A percentile compares a stretch with the other conserved stretches of the same genome.
These are phyloP conservation scores for Bovichtus variegatus DNA, from an alignment of 2,797 vertebrate genomes.

Conservation along the genomic window DNA sequence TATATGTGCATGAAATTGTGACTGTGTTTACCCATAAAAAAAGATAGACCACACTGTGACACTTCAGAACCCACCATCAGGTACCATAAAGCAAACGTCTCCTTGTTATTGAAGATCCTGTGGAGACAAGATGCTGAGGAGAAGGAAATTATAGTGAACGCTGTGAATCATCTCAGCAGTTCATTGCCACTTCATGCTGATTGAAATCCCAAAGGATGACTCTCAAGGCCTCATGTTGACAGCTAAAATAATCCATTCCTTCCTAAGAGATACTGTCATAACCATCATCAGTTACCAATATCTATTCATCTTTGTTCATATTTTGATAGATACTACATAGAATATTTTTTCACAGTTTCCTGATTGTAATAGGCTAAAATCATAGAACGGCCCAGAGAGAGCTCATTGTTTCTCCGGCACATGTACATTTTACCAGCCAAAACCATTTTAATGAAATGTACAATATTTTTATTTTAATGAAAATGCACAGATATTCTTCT, in stretches of 20 bases:
- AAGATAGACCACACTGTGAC: slow-evolving; percentile 23
- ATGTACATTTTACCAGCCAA: slow-evolving; percentile 23
- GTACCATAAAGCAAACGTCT: slow-evolving; percentile 27
- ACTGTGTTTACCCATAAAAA: slow-evolving; percentile 37
- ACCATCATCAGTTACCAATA: slow-evolving; percentile 36
- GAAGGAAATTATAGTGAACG: slow-evolving; percentile 56
- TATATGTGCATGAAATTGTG: slow-evolving; percentile 23
- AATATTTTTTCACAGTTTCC: not conserved
- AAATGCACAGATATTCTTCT: slow-evolving; percentile 55
- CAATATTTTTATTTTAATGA: slow-evolving; percentile 64
- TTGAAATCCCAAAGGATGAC: slow-evolving; percentile 70
- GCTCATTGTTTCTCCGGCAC: not conserved
- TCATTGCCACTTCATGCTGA: slow-evolving; percentile 67
- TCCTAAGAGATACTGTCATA: slow-evolving; percentile 32
- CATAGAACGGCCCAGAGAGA: not conserved
- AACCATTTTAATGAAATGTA: slow-evolving; percentile 65
- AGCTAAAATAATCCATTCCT: slow-evolving; percentile 35
- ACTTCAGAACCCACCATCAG: slow-evolving; percentile 30
- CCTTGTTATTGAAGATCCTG: slow-evolving; percentile 35
- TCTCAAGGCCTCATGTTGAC: slow-evolving; percentile 43
- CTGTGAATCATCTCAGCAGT: slow-evolving; percentile 55
- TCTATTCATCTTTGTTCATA: slow-evolving; percentile 14
- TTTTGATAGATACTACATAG: slow-evolving; percentile 21
- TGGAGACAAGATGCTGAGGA: slow-evolving; percentile 20
- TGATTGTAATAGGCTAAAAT: not conserved